Evolutionary conservation across 1,140 invertebrate genomes (phyloP).

Genomic region (Dreissena polymorpha): DNA sequence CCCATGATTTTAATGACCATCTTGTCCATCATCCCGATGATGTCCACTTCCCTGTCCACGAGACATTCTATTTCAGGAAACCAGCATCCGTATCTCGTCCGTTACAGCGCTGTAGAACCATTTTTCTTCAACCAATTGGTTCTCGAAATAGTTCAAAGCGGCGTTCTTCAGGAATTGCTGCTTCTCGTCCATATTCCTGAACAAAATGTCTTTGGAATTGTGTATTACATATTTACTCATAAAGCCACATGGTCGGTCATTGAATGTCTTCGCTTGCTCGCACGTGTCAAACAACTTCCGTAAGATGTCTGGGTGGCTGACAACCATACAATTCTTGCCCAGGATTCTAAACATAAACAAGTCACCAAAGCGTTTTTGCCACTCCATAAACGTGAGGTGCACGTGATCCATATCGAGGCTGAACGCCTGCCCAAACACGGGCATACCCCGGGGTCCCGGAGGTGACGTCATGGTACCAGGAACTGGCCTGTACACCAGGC

Average conservation of each 20-base stretch:
- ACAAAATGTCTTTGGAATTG: conserved; percentile 39
- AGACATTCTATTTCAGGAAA: neutral
- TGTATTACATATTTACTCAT: conserved; percentile 49
- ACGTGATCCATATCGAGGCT: conserved; percentile 37
- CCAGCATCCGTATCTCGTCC: conserved; percentile 5
- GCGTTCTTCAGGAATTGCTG: conserved; percentile 41
- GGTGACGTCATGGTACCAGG: neutral
- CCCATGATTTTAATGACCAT: conserved; percentile 18
- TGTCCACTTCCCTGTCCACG: conserved; percentile 18
- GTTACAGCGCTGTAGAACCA: conserved; percentile 33
- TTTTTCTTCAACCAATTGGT: conserved; percentile 18
- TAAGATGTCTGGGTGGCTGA: conserved; percentile 50
- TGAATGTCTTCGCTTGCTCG: conserved; percentile 22
- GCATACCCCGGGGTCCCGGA: conserved; percentile 39
- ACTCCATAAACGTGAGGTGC: conserved; percentile 51
- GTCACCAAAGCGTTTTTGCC: conserved; percentile 46
- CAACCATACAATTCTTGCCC: conserved; percentile 33
- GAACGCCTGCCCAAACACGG: conserved; percentile 41
- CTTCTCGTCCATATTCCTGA: conserved; percentile 44
- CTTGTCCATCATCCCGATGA: conserved; percentile 15
- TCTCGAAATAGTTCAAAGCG: conserved; percentile 33
- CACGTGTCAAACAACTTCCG: conserved; percentile 40
- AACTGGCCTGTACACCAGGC: neutral
- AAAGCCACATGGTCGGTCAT: conserved; percentile 46
- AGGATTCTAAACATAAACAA: conserved; percentile 49